Base-by-base conservation (phyloP, 2,113 vertebrate genomes). In the Perca flavescens region DNA sequence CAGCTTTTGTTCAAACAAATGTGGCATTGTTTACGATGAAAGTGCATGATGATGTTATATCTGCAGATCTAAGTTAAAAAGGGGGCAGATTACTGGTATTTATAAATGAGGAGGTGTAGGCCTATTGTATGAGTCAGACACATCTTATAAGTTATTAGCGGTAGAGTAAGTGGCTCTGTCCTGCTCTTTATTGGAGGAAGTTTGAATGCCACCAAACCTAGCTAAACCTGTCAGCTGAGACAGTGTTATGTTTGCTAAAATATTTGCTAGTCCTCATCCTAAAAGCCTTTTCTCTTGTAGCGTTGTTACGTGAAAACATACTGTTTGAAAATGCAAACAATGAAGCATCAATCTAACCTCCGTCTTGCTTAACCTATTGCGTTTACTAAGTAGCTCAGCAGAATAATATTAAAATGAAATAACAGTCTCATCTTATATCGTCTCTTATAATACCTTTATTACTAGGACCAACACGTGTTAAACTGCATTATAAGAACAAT, bases 1-100 rank as follows among this genome's bases (percentile, higher is more conserved):
- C 31, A 78, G 73, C 56, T 53, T 56, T 63, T 67, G 52, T 80
- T 84, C 68, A 70, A 76, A 69, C 58, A 78, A 52, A 47, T 53
- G 34, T 72, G 60, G 56, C 28, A 49, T 50, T 54, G 60, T 58
- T 68, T 25, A 65, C 21, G 57, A 47, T 49, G 14, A 60, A 83
- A 63, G 43, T 62, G 9, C 54, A 75, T 25, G 9, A 52, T 6
- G 15, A 67, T 52, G 66, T 62, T 28, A 56, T 50, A 72, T 36
- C 58, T 63, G 63, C 43, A 71, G 57, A 61, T 50, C 16, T 19
- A 53, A 49, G 17, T 34, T 46, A 76, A 53, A 31, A 62, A 5
- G 1, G n/a, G 1, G 11, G 5, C 5, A 50, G 13, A 79, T 46
- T 56, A 58, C 14, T 28, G 10, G 13, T 17, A 57, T 43, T 56